Conservation (phyloP, 2,113 vertebrate genomes). For the Dicaeum eximium region DNA sequence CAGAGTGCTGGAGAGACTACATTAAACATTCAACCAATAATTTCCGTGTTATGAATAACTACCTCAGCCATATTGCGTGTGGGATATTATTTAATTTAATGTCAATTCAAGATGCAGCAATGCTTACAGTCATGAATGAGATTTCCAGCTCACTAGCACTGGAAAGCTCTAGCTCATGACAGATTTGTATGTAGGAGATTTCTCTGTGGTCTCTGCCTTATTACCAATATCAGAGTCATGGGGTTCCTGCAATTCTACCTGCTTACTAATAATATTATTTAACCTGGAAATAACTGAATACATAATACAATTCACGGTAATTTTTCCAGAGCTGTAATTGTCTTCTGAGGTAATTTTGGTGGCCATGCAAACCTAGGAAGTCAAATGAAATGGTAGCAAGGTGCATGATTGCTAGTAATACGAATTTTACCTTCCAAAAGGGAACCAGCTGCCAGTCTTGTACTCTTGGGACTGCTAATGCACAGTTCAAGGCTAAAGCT, state of each 20-base stretch:
- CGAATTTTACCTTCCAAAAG: background rate
- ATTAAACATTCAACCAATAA: background rate
- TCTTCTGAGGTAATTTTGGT: background rate
- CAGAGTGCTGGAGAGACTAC: background rate
- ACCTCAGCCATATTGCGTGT: background rate
- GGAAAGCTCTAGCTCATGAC: background rate
- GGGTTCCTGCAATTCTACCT: background rate
- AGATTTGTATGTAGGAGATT: background rate
- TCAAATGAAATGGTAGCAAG: background rate
- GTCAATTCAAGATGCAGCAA: background rate
- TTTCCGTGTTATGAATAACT: background rate
- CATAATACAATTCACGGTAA: fast-evolving
- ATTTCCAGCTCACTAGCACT: background rate
- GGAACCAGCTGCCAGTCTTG: background rate
- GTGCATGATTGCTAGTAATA: background rate
- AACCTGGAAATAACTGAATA: background rate
- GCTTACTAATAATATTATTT: background rate
- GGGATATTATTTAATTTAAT: background rate
- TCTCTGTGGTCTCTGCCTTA: background rate
- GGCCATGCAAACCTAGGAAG: background rate
- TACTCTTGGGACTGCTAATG: background rate
- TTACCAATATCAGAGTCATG: background rate
- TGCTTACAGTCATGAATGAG: background rate
- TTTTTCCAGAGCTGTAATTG: background rate
- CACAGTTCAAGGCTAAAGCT: background rate